Evolutionary conservation across 2,888 invertebrate species (phyloP), one percentile per base, ranked within the genome.

Genomic region (Morpho deidamia): DNA sequence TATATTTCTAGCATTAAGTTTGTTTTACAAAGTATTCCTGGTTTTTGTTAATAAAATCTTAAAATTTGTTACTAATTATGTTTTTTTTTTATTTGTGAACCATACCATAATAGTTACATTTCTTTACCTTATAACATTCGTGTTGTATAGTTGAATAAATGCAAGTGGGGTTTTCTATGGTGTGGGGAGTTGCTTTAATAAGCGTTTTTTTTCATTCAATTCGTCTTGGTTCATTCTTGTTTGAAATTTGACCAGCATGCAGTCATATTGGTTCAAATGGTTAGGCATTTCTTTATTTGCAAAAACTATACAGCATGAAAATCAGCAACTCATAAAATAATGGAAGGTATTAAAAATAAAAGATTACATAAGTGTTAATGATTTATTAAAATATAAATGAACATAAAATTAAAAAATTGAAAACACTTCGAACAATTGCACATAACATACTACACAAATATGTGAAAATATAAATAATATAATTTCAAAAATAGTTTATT

Each of bases 341-440:
- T 23, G 23, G 23, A 59, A 58, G 47, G 61, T 8, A 34, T 44
- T 34, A 10, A 44, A 49, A 55, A 68, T 68, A 67, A 46, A 39
- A 46, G 1, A 11, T 8, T 32, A 8, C 39, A 46, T 32, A 48
- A 34, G 40, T 48, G 64, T 76, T 78, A 74, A 71, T 75, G 66
- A 76, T 81, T 82, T 81, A 81, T 78, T 82, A 60, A 74, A 72
- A 67, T 72, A 70, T 75, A 82, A 80, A 79, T 72, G 35, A 51
- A 39, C 49, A 44, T 50, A 37, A 53, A 46, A 32, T n/a, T 50
- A 39, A 49, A 48, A 14, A 50, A 53, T 44, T 53, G 50, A 57
- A 61, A 41, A 56, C 48, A 72, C 68, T 40, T 48, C 11, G 23
- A 69, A 64, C 62, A 58, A 75, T 76, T 76, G 74, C 78, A 79